Base-by-base conservation (phyloP, 2,797 vertebrate species). In the Muscicapa striata region DNA sequence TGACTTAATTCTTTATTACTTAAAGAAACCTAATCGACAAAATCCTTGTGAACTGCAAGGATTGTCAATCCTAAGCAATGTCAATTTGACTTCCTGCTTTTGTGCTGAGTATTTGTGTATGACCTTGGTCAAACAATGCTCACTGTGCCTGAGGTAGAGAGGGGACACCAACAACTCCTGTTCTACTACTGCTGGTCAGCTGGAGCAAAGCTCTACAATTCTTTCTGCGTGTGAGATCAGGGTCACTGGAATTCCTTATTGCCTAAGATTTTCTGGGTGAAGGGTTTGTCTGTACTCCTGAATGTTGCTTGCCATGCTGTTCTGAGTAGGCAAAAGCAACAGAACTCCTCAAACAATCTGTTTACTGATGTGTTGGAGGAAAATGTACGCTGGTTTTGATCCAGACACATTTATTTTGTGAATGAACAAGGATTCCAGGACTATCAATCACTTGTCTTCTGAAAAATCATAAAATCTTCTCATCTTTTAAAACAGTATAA, bases 221-320 rank as follows among this genome's bases (percentile, higher is more conserved):
- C 13, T 1, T 58, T 29, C 15, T 43, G 27, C 0, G 0, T 51
- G 32, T 11, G 13, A 77, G 38, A 46, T 49, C 34, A 46, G 45
- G 32, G 36, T 68, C 62, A 75, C 2, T 43, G 46, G 21, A 83
- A 82, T 26, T 80, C 46, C 49, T 85, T 51, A 64, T 6, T 38
- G 24, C 46, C 30, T 72, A 46, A 55, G 0, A 46, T 74, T 58
- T 89, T 80, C 68, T 46, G 34, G 10, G 18, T 58, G 89, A 85
- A 91, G 48, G 32, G 7, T 24, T 67, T 34, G 10, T 49, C 61
- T 41, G 40, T 67, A 72, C 38, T 58, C 57, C 32, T 34, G 15
- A 59, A 4, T n/a, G 13, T 22, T 46, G 76, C 15, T 22, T 46
- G 76, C 15, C 9, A 2, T 19, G 52, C 26, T 32, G 1, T 24